Conservation (phyloP, 2,797 vertebrate species). For the Acrossocheilus wenchowensis region DNA sequence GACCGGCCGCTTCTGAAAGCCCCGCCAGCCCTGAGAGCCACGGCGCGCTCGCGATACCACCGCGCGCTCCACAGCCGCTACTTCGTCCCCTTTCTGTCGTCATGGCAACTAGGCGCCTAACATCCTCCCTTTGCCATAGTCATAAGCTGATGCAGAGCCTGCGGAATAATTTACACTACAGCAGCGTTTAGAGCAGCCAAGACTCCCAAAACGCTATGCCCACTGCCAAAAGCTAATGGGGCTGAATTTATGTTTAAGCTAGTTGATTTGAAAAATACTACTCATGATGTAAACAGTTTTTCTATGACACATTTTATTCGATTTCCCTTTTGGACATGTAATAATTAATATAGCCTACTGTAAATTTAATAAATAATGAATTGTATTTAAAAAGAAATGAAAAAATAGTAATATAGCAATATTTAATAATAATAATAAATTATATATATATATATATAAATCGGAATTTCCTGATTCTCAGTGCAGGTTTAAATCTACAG, state of each 20-base stretch:
- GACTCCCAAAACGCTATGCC: not conserved
- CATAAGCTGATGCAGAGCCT: constrained; percentile 67
- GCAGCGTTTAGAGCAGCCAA: constrained; percentile 17
- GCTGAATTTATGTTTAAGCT: not conserved
- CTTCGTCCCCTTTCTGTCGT: constrained; percentile 81
- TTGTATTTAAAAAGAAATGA: not conserved
- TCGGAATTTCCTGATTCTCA: not conserved
- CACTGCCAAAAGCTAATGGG: constrained; percentile 21
- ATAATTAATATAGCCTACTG: not conserved
- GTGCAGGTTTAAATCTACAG: not conserved
- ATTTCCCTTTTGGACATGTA: not conserved
- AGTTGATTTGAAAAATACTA: not conserved
- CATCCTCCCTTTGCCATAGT: constrained; percentile 83
- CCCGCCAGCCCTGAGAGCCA: constrained; percentile 49
- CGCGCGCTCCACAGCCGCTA: constrained; percentile 51
- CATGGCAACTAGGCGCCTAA: constrained; percentile 93
- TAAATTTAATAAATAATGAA: not conserved
- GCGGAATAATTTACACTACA: constrained; percentile 29
- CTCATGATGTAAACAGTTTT: not conserved
- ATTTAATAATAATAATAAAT: not conserved
- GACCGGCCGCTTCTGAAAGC: constrained; percentile 58
- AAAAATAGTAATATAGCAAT: not conserved
- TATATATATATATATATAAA: not conserved
- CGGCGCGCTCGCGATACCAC: constrained; percentile 52
- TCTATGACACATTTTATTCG: not conserved